These are phyloP conservation scores for Poeciliopsis presidionis DNA, from an alignment of 2,797 vertebrate species.

Conservation along the genomic window DNA sequence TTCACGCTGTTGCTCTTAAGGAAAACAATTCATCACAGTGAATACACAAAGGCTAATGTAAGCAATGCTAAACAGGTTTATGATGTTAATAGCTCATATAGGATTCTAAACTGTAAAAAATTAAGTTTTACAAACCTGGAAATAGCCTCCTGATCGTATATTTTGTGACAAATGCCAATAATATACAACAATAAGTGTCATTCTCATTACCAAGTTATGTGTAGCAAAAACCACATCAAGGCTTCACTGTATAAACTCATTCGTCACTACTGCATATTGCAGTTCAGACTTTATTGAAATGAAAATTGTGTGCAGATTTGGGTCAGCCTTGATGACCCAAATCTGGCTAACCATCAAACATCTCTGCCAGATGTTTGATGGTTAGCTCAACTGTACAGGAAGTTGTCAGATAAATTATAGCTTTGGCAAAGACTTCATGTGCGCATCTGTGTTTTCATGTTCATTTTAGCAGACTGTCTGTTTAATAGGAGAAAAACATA, in stretches of 20 bases:
- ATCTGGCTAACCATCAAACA: too few species aligned
- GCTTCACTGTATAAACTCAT: background rate
- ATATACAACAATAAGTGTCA: background rate
- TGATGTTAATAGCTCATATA: background rate
- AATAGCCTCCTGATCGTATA: background rate
- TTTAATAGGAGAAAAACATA: background rate
- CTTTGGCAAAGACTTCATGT: slow-evolving; percentile 5
- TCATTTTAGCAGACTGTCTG: slow-evolving; percentile 4
- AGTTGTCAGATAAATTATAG: slow-evolving; percentile 32
- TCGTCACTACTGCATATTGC: slow-evolving; percentile 6
- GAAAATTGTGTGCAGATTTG: slow-evolving; percentile 7
- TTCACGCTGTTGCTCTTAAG: background rate
- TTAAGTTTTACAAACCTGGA: background rate
- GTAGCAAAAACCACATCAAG: background rate
- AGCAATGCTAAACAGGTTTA: background rate
- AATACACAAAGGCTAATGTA: background rate
- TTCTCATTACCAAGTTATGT: background rate
- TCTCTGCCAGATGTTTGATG: slow-evolving; percentile 35
- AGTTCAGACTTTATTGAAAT: slow-evolving; percentile 28
- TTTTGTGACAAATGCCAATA: background rate
- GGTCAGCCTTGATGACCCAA: background rate
- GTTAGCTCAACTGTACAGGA: slow-evolving; percentile 31
- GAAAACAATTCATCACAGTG: background rate
- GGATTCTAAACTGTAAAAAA: background rate
- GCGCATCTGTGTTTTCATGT: slow-evolving; percentile 16